phyloP scores from a whole-genome alignment of 2,888 invertebrate species.

The Yponomeuta sedellus region DNA sequence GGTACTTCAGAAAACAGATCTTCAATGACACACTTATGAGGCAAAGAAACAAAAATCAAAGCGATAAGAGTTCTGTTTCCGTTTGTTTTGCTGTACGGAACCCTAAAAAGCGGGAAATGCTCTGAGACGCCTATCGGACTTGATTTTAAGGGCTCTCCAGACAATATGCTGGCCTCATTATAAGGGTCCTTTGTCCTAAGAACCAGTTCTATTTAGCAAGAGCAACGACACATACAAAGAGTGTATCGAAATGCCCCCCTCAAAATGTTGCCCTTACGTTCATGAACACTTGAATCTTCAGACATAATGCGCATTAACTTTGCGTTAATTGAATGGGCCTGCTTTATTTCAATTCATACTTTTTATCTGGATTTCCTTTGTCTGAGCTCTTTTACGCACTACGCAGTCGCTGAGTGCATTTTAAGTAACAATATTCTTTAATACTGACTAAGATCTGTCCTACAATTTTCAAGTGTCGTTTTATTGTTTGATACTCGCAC shows the following conservation, averaged over 20 bases:
- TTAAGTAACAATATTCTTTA: too few species aligned
- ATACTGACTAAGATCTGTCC: too few species aligned
- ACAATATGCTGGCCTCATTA: constrained; percentile 74
- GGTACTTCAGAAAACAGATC: too few species aligned
- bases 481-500: too few species aligned
- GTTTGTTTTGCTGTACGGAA: too few species aligned
- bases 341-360: constrained; percentile 19
- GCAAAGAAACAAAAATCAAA: too few species aligned
- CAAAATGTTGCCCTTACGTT: constrained; percentile 47
- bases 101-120: constrained; percentile 37
- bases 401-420: background rate
- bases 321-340: constrained; percentile 54
- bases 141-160: constrained; percentile 61
- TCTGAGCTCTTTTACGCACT: background rate
- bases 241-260: constrained; percentile 70
- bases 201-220: constrained; percentile 66
- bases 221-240: constrained; percentile 64
- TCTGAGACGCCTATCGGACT: constrained; percentile 51
- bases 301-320: constrained; percentile 50
- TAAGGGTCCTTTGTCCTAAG: constrained; percentile 73
- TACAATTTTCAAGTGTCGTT: too few species aligned
- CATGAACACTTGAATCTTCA: constrained; percentile 62
- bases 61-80: too few species aligned
- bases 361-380: constrained; percentile 1
- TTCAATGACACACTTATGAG: too few species aligned